Evolutionary conservation across 2,888 invertebrate species (phyloP).

Genomic region (Mantis religiosa): DNA sequence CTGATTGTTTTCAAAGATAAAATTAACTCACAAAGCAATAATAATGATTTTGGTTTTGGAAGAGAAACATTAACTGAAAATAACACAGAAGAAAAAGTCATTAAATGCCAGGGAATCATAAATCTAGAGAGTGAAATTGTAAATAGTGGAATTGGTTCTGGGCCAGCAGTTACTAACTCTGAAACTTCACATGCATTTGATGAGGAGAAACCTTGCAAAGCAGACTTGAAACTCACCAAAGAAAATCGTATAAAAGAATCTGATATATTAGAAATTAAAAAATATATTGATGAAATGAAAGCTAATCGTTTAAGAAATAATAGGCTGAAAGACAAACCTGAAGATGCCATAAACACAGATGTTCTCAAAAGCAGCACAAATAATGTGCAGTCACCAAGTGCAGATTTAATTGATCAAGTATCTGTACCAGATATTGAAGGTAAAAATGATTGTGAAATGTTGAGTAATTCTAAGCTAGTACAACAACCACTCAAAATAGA

Average conservation of each 20-base stretch:
- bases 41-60: neutral
- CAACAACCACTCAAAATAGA: neutral
- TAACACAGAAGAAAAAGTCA: neutral
- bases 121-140: neutral
- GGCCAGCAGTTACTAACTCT: neutral
- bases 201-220: neutral
- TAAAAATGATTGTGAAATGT: neutral
- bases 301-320: neutral
- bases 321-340: neutral
- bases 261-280: neutral
- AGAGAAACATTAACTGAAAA: neutral
- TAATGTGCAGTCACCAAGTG: neutral
- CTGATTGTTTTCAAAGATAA: neutral
- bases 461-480: neutral
- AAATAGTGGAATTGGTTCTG: neutral
- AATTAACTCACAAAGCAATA: neutral
- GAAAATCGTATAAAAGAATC: neutral
- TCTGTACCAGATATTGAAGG: neutral
- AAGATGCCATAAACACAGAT: neutral
- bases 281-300: neutral
- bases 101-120: neutral
- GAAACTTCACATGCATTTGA: neutral
- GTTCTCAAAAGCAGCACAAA: neutral
- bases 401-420: neutral
- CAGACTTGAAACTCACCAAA: neutral